Percentiles rank a stretch among this genome's conserved stretches.
These are phyloP conservation scores for Lithophane ornitopus DNA, from an alignment of 2,888 invertebrate genomes.

Conservation along the genomic window DNA sequence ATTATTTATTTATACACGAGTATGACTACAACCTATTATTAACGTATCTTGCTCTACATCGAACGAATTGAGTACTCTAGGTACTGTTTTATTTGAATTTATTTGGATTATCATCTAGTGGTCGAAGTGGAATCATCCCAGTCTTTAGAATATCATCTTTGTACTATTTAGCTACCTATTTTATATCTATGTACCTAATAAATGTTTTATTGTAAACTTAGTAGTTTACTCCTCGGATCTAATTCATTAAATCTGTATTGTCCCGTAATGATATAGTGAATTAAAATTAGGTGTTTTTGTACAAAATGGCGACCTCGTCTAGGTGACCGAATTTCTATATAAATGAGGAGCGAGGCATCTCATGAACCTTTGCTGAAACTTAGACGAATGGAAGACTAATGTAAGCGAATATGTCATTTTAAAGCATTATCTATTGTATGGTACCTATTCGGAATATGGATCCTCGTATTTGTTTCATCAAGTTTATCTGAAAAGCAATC, in stretches of 20 bases:
- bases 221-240: constrained; percentile 87
- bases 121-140: constrained; percentile 79
- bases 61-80: constrained; percentile 79
- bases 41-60: constrained; percentile 81
- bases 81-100: constrained; percentile 75
- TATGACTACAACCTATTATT: constrained; percentile 80
- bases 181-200: constrained; percentile 87
- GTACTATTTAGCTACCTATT: constrained; percentile 85
- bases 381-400: constrained; percentile 74
- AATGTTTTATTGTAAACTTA: constrained; percentile 89
- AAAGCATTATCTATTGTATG: constrained; percentile 62
- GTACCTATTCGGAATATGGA: constrained; percentile 57
- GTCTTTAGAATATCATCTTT: constrained; percentile 83
- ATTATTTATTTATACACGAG: constrained; percentile 89
- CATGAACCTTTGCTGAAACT: constrained; percentile 70
- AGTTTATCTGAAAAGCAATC: constrained; percentile 76
- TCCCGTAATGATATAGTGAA: constrained; percentile 85
- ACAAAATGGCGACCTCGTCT: constrained; percentile 90
- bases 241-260: constrained; percentile 87
- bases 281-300: constrained; percentile 87
- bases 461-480: constrained; percentile 64
- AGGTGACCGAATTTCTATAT: constrained; percentile 90
- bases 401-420: constrained; percentile 69
- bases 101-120: constrained; percentile 72
- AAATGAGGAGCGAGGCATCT: constrained; percentile 76